phyloP scores from a whole-genome alignment of 2,113 vertebrate genomes.

The Hemibagrus wyckioides region DNA sequence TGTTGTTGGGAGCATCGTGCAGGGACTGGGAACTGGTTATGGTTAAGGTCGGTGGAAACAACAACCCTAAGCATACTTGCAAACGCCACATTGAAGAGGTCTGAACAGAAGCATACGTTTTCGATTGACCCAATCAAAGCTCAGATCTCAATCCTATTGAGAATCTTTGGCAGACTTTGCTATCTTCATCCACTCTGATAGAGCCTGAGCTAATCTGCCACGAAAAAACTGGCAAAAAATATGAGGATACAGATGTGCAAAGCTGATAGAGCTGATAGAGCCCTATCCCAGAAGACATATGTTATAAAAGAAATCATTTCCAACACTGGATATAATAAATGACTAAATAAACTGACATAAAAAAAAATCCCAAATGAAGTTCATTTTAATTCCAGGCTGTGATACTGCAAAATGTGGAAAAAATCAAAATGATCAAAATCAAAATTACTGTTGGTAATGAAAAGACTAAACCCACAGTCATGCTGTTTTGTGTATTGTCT shows the following conservation, averaged over 20 bases:
- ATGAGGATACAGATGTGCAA: background rate
- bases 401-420: background rate
- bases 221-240: background rate
- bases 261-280: background rate
- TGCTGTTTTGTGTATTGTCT: background rate
- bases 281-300: background rate
- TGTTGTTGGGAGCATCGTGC: background rate
- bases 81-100: background rate
- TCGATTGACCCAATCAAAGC: background rate
- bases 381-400: background rate
- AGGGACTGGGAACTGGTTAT: background rate
- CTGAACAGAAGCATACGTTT: background rate
- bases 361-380: background rate
- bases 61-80: background rate
- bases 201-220: background rate
- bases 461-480: background rate
- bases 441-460: background rate
- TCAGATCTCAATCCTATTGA: background rate
- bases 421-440: background rate
- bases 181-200: background rate
- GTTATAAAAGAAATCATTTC: background rate
- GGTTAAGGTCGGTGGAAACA: background rate
- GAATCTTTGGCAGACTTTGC: background rate
- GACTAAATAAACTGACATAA: background rate
- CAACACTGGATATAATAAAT: background rate